Conservation (phyloP, 2,113 vertebrate genomes). For the Telmatochromis bifrenatus region DNA sequence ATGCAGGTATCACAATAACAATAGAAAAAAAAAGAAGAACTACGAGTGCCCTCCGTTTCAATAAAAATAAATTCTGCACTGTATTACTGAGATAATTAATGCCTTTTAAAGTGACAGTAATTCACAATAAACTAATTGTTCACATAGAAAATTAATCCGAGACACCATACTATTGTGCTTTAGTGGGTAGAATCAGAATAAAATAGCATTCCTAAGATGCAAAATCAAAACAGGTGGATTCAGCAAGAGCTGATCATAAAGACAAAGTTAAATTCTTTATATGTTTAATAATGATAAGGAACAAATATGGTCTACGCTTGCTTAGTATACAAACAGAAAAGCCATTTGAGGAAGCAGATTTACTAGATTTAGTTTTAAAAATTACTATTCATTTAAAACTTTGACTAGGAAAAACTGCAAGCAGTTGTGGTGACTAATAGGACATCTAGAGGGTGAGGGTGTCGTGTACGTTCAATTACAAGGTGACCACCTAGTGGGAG, state of each 20-base stretch:
- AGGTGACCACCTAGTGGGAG: background rate
- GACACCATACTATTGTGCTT: background rate
- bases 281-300: background rate
- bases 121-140: background rate
- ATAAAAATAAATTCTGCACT: background rate
- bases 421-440: background rate
- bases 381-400: background rate
- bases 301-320: background rate
- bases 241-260: background rate
- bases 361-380: background rate
- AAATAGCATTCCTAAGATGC: background rate
- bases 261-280: background rate
- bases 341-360: background rate
- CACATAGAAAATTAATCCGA: background rate
- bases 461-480: background rate
- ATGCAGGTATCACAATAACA: background rate
- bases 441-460: background rate
- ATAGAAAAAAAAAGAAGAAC: background rate
- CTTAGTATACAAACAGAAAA: background rate
- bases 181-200: background rate
- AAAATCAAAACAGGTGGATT: background rate
- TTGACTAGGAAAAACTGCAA: background rate
- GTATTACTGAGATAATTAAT: background rate
- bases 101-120: background rate
- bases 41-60: background rate